These are phyloP conservation scores for Stegodyphus mimosarum DNA, from an alignment of 1,140 invertebrate genomes.

Conservation along the genomic window DNA sequence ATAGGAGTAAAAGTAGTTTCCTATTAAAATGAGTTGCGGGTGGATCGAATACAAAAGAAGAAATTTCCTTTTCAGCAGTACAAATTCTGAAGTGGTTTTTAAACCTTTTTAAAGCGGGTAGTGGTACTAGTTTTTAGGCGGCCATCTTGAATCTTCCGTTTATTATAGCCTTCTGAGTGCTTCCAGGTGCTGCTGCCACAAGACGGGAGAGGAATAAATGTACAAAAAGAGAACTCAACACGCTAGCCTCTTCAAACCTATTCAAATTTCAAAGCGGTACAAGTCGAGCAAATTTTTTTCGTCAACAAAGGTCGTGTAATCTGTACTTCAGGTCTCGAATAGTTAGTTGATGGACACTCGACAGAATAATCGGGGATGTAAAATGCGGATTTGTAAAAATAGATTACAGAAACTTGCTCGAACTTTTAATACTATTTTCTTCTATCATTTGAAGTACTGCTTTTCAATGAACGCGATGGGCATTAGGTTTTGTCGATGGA, in stretches of 20 bases:
- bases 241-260: conserved; percentile 6
- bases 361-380: not conserved
- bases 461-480: too few species aligned
- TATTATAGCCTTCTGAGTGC: conserved; percentile 30
- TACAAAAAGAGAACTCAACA: not conserved
- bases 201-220: not conserved
- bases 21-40: not conserved
- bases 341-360: conserved; percentile 14
- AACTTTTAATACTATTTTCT: too few species aligned
- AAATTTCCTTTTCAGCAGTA: not conserved
- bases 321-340: not conserved
- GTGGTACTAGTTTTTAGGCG: not conserved
- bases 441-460: too few species aligned
- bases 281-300: conserved; percentile 22
- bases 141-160: conserved; percentile 17
- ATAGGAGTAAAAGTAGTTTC: conserved; percentile 20
- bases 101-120: too few species aligned
- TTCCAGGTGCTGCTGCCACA: conserved; percentile 55
- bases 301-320: conserved; percentile 21
- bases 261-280: conserved; percentile 16
- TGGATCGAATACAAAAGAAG: too few species aligned
- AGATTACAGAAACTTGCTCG: too few species aligned
- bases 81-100: not conserved
- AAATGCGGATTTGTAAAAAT: too few species aligned
- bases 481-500: too few species aligned